phyloP scores from a whole-genome alignment of 2,113 vertebrate species.

The Solea solea region DNA sequence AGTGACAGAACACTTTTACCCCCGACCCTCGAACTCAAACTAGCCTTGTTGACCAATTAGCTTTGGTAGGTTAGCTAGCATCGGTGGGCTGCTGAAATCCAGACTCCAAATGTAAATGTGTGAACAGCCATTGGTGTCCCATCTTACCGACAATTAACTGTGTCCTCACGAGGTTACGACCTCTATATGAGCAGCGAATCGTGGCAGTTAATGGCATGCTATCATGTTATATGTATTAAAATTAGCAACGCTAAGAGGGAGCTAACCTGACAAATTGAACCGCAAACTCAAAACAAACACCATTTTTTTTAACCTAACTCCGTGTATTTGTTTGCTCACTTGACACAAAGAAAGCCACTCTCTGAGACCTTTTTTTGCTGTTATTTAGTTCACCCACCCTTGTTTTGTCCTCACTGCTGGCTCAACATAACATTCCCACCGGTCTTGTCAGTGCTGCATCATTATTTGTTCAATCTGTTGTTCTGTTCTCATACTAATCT shows the following conservation, averaged over 20 bases:
- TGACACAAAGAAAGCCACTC: background rate
- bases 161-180: too few species aligned
- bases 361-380: background rate
- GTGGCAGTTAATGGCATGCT: background rate
- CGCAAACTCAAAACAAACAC: conserved; percentile 30
- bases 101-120: conserved; percentile 3
- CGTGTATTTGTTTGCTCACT: background rate
- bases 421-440: too few species aligned
- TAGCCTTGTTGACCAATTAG: conserved; percentile 50
- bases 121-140: background rate
- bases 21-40: conserved; percentile 6
- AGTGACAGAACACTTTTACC: background rate
- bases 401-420: background rate
- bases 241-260: conserved; percentile 53
- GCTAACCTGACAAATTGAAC: conserved; percentile 14
- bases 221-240: conserved; percentile 6
- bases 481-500: too few species aligned
- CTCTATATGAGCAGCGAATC: background rate
- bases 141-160: accelerated
- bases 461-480: background rate
- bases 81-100: conserved; percentile 8
- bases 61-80: conserved; percentile 48
- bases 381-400: too few species aligned
- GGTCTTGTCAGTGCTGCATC: background rate
- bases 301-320: accelerated